A percentile compares a stretch with the other conserved stretches of the same genome.
Conservation (phyloP, 1,140 invertebrate genomes). For the Hyposmocoma kahamanoa region DNA sequence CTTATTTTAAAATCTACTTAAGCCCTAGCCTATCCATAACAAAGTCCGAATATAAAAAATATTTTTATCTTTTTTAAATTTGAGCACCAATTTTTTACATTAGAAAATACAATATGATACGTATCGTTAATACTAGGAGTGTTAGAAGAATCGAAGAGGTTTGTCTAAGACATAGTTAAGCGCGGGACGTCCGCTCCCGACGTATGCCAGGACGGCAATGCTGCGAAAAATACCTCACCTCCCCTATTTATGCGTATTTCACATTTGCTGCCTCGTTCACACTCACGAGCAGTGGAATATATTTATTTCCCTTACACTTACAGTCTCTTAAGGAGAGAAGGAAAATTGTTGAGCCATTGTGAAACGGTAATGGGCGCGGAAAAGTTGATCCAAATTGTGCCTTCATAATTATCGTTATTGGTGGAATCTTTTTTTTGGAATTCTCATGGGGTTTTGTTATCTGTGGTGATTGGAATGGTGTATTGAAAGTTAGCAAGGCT, state of each 20-base stretch:
- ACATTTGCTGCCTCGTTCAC: neutral
- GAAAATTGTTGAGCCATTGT: constrained; percentile 60
- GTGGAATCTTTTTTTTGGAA: neutral
- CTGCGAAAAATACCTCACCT: constrained; percentile 22
- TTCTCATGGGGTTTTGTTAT: neutral
- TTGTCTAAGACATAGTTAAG: constrained; percentile 16
- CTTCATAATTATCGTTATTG: constrained; percentile 57
- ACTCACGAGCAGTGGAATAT: too few relatives aligned
- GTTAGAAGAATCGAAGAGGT: too few relatives aligned
- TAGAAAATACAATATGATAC: constrained; percentile 66
- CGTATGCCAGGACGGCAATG: constrained; percentile 44
- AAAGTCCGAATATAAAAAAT: constrained; percentile 25
- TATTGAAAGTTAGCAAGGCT: too few relatives aligned
- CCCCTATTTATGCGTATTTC: constrained; percentile 40
- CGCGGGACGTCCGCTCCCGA: constrained; percentile 35
- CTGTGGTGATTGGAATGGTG: neutral
- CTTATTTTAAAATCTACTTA: too few relatives aligned
- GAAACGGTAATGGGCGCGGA: constrained; percentile 57
- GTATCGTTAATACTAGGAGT: constrained; percentile 53
- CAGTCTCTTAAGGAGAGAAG: constrained; percentile 42
- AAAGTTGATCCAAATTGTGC: constrained; percentile 62
- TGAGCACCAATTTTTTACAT: constrained; percentile 64
- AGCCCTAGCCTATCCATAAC: constrained; percentile 13
- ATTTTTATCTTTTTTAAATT: constrained; percentile 33
- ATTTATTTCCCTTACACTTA: constrained; percentile 28